These are phyloP conservation scores for Nixonia krombeini DNA, from an alignment of 1,140 invertebrate genomes.

Conservation along the genomic window DNA sequence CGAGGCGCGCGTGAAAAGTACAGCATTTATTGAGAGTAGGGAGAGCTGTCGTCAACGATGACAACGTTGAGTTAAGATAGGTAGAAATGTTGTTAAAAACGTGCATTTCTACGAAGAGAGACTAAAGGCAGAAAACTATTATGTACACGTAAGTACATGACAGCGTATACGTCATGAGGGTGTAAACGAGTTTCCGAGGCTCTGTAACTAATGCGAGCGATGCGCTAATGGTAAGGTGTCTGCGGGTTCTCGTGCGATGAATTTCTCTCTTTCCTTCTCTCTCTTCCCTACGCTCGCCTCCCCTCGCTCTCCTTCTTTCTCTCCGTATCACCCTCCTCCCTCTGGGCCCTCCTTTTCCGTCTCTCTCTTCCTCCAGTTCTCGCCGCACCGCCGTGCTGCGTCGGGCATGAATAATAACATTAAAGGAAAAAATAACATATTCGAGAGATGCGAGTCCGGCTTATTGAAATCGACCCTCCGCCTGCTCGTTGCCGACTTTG, in stretches of 20 bases:
- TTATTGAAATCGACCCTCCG: conserved; percentile 65
- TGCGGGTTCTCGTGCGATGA: conserved; percentile 43
- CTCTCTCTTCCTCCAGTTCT: no score
- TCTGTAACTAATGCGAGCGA: conserved; percentile 55
- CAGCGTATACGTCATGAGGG: conserved; percentile 47
- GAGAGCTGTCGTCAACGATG: neutral
- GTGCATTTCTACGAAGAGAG: no score
- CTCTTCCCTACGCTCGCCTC: no score
- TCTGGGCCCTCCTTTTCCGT: no score
- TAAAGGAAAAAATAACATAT: conserved; percentile 35
- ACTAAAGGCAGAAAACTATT: conserved; percentile 41
- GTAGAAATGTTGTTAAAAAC: no score
- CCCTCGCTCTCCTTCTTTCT: no score
- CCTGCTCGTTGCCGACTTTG: conserved; percentile 62
- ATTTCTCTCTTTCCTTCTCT: conserved; percentile 34
- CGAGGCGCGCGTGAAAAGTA: no score
- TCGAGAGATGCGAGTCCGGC: conserved; percentile 41
- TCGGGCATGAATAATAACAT: conserved; percentile 21
- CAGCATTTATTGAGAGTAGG: no score
- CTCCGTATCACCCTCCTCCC: conserved; percentile 16
- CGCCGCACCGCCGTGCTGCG: conserved; percentile 21
- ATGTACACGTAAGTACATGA: conserved; percentile 47
- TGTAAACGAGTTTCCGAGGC: conserved; percentile 50
- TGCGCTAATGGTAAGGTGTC: conserved; percentile 64
- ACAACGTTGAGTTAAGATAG: neutral